Percentiles rank a stretch among this genome's conserved stretches.
Conservation (phyloP, 1,140 invertebrate genomes). For the Diploscapter pachys region DNA sequence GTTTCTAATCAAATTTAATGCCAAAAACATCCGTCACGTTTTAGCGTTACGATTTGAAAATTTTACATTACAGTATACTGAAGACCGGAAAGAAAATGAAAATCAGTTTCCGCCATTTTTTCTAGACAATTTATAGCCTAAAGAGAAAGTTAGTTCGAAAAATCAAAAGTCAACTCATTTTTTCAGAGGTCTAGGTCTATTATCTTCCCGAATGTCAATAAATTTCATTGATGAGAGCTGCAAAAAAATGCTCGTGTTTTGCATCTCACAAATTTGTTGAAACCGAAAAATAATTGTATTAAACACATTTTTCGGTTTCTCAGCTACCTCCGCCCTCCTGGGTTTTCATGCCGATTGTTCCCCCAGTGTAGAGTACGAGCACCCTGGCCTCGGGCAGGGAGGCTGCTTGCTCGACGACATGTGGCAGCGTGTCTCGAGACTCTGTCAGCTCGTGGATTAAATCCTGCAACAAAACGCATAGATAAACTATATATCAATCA, state of each 20-base stretch:
- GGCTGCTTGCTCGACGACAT: slow-evolving; percentile 2
- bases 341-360: slow-evolving; percentile 51
- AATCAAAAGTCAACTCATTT: too few species aligned
- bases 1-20: too few species aligned
- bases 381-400: slow-evolving; percentile 41
- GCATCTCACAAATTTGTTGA: neutral
- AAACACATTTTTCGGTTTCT: neutral
- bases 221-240: too few species aligned
- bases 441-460: slow-evolving; percentile 25
- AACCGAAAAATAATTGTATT: neutral
- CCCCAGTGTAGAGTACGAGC: slow-evolving; percentile 53
- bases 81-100: too few species aligned
- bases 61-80: too few species aligned
- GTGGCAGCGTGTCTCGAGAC: neutral
- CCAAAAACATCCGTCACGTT: too few species aligned
- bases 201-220: too few species aligned
- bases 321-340: slow-evolving; percentile 30
- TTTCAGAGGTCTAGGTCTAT: too few species aligned
- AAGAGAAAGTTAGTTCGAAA: too few species aligned
- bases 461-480: slow-evolving; percentile 26
- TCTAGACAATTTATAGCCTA: too few species aligned
- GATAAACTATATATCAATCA: slow-evolving; percentile 7
- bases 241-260: neutral
- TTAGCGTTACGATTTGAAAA: too few species aligned
- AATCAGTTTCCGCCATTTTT: too few species aligned